Evolutionary conservation across 2,888 invertebrate genomes (phyloP), one percentile per base, ranked within the genome.

Genomic region (Noctua janthe): DNA sequence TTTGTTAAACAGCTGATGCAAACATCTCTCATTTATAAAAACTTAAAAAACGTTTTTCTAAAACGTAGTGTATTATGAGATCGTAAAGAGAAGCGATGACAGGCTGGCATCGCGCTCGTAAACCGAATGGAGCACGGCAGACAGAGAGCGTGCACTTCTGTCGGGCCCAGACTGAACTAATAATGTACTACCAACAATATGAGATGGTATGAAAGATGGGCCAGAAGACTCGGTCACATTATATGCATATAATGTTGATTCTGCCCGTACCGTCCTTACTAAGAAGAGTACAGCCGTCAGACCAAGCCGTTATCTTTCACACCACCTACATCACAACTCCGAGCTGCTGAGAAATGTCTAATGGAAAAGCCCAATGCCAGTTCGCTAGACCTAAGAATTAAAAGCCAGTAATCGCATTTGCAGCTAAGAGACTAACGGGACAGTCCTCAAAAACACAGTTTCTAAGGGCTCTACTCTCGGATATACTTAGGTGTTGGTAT

Each of bases 41-140:
- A 76, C 23, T 82, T 39, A 79, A 82, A 88, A 71, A 39, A 72
- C 69, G 4, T 7, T 62, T n/a, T 47, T 71, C 67, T 66, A 66
- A 67, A 86, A 66, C 62, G 69, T 23, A 84, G 67, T 80, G 71
- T 59, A 70, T 85, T 81, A 88, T 72, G 78, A 76, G 78, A 70
- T 86, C 87, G 75, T 88, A 86, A 88, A 87, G 59, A 67, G 64
- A 71, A 78, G 66, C 62, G 79, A 84, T 87, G 87, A 83, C 79
- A 78, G 76, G 71, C 79, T 81, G 76, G 47, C 83, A 75, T 78
- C 15, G 39, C 51, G 82, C 79, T 88, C 84, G 76, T 88, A 88
- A 88, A 88, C 66, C 62, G 73, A 71, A 86, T 66, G 71, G 71
- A 43, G 75, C 76, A 80, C 66, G 67, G 75, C 82, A 86, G 89